Base-by-base conservation (phyloP, 2,888 invertebrate species). In the Hydrotaea diabolus region DNA sequence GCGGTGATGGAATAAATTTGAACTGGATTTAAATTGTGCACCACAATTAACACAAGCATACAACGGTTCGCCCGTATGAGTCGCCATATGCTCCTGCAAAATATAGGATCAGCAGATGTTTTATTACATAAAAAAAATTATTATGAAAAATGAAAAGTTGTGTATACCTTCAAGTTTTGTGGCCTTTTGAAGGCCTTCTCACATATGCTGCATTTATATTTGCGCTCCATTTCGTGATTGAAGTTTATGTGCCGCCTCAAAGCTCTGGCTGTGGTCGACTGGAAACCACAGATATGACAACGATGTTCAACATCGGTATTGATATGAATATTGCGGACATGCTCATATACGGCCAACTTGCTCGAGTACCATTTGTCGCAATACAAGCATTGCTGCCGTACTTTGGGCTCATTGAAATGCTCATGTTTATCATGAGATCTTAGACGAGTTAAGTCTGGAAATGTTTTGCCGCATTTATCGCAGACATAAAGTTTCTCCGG, bases 131-230 rank as follows among this genome's bases (percentile, higher is more conserved):
- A 26, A 19, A 39, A 4, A 39, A 9, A 39, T 39, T 39, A 39
- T 8, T 39, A 8, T 39, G n/a, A n/a, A n/a, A 39, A 39, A 39
- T 8, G 39, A 39, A 39, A 39, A 39, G 4, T 39, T 1, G 31
- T 1, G 39, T 39, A 39, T 36, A 84, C 84, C 76, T 76, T 85
- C 49, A 85, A 79, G 59, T 81, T 81, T 59, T 81, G 84, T 0
- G 90, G 86, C 0, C 90, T 88, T 69, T 91, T 92, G 46, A 92
- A 92, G 9, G 90, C 89, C 82, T 92, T 92, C 11, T 90, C 90
- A 81, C 92, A 92, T 87, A 92, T 89, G 2, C 88, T 89, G 76
- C 92, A 92, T 55, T 89, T 89, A 80, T 92, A 91, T 5, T 86
- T 88, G 1, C 90, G 89, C 8, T 89, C 88, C 39, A 89, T 88